Conservation (phyloP, 2,113 vertebrate species). For the Tragulus kanchil region DNA sequence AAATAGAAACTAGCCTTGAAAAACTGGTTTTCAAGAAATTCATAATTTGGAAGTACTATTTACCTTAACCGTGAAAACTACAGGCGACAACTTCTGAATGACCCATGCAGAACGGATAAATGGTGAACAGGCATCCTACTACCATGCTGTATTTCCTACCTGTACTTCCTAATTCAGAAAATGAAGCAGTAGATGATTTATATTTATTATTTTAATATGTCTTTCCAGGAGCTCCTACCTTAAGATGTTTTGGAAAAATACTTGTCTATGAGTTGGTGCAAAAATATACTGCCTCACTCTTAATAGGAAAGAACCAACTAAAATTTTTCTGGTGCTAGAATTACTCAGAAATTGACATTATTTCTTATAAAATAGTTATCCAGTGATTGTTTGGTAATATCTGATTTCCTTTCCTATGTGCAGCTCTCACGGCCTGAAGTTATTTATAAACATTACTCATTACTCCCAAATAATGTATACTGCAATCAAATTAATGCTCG, state of each 20-base stretch:
- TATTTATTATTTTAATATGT: not conserved
- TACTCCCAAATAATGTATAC: not conserved
- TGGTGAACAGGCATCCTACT: not conserved
- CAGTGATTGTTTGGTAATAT: conserved; percentile 2
- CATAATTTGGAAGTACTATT: not conserved
- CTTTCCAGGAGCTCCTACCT: not conserved
- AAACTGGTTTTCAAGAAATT: not conserved
- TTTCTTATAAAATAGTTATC: not conserved
- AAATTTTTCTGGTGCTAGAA: not conserved
- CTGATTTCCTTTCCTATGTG: conserved; percentile 46
- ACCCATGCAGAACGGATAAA: too few species aligned
- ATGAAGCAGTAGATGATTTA: not conserved
- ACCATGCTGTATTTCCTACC: not conserved
- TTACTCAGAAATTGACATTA: not conserved
- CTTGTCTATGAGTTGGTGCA: not conserved
- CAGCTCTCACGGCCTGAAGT: not conserved
- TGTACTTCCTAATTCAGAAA: not conserved
- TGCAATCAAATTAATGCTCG: not conserved
- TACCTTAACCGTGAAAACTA: not conserved
- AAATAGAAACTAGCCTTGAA: not conserved
- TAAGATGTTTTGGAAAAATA: conserved; percentile 10
- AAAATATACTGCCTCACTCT: not conserved
- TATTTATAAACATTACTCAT: not conserved
- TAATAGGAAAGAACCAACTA: not conserved
- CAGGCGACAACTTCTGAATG: not conserved